These are phyloP conservation scores for Pocillopora grandis DNA, from an alignment of 92 coral and sea anemone species.

Conservation along the genomic window DNA sequence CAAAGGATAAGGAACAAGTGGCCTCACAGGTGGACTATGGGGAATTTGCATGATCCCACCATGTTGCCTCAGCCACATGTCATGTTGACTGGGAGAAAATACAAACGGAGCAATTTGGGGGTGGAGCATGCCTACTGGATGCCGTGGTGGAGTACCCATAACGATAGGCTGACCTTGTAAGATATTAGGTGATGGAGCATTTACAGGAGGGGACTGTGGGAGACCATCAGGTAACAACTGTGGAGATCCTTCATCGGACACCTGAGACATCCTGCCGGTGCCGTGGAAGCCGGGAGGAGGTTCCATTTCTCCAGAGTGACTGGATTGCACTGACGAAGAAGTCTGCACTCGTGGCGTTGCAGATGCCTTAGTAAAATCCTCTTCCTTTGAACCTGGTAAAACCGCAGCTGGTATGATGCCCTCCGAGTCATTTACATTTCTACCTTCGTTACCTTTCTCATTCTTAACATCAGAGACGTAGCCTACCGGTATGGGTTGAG, in stretches of 20 bases:
- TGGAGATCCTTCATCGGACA: neutral
- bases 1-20: slow-evolving; percentile 34
- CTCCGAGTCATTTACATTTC: neutral
- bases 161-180: slow-evolving; percentile 12
- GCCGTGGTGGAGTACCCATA: slow-evolving; percentile 21
- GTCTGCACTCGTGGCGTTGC: slow-evolving; percentile 25
- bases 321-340: slow-evolving; percentile 3
- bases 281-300: slow-evolving; percentile 32
- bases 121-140: slow-evolving; percentile 1
- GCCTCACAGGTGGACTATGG: slow-evolving; percentile 8
- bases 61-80: slow-evolving; percentile 19
- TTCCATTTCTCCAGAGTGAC: neutral
- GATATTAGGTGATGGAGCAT: neutral
- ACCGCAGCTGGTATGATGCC: neutral
- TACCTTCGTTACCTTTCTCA: neutral
- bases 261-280: neutral
- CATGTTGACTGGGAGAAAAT: slow-evolving; percentile 22
- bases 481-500: neutral
- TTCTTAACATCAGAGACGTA: neutral
- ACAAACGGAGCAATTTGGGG: slow-evolving; percentile 3
- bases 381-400: neutral
- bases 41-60: neutral
- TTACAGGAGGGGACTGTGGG: slow-evolving; percentile 7
- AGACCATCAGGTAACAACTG: neutral
- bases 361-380: neutral